Conservation (phyloP, 1,140 invertebrate species). For the Neodiprion pinetum region DNA sequence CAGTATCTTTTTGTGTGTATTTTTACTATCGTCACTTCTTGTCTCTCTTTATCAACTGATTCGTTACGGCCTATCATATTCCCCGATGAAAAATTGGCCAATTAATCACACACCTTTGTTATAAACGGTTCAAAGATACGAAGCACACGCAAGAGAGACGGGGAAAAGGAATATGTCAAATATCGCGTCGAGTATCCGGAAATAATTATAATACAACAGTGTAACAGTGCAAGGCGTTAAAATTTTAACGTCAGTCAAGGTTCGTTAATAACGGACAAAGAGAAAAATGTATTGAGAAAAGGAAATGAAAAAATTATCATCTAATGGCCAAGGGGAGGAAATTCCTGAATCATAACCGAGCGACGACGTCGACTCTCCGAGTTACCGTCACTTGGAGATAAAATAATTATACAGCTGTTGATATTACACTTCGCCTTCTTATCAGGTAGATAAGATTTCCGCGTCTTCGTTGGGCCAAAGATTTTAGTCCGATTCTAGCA, state of each 20-base stretch:
- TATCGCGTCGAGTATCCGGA: no score
- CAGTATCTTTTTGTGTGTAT: no score
- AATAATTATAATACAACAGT: neutral
- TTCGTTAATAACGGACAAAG: neutral
- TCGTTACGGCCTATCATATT: no score
- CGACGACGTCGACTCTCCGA: neutral
- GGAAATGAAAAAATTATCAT: neutral
- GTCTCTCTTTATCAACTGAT: no score
- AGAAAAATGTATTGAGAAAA: neutral
- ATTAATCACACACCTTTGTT: no score
- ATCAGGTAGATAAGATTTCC: slow-evolving; percentile 50
- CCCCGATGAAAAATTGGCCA: no score
- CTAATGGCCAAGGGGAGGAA: neutral
- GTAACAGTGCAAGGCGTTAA: neutral
- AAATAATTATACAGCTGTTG: slow-evolving; percentile 33
- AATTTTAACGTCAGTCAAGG: neutral
- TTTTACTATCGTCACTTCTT: no score
- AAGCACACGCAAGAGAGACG: no score
- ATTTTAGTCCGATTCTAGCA: slow-evolving; percentile 34
- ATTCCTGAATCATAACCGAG: neutral
- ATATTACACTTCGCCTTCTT: slow-evolving; percentile 40
- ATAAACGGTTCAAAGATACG: no score
- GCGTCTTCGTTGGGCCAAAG: slow-evolving; percentile 42
- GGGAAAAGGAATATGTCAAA: no score
- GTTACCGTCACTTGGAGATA: slow-evolving; percentile 1